A percentile compares a stretch with the other conserved stretches of the same genome.
Evolutionary conservation across 2,888 invertebrate genomes (phyloP).

Genomic region (Trachelus stipa): DNA sequence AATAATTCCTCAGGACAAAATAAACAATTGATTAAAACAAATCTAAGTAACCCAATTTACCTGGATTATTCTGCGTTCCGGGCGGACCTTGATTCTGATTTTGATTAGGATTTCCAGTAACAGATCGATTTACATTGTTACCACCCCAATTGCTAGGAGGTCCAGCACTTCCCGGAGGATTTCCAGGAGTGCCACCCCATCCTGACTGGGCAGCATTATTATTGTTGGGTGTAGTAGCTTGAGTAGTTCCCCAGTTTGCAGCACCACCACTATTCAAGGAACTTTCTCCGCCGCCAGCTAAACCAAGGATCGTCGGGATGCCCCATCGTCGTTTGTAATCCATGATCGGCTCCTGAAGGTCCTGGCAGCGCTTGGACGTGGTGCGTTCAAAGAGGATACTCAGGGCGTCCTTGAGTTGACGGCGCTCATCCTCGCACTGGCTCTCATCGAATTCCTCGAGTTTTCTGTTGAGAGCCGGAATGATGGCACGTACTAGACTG

Average conservation of each 20-base stretch:
- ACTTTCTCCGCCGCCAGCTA: slow-evolving; percentile 85
- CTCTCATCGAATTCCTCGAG: slow-evolving; percentile 37
- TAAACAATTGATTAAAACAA: slow-evolving; percentile 2
- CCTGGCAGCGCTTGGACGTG: slow-evolving; percentile 20
- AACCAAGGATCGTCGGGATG: slow-evolving; percentile 73
- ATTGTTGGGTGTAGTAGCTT: slow-evolving; percentile 73
- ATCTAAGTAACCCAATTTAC: slow-evolving; percentile 32
- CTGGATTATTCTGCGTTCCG: slow-evolving; percentile 54
- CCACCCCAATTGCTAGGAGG: slow-evolving; percentile 58
- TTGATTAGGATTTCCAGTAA: slow-evolving; percentile 53
- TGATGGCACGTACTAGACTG: slow-evolving; percentile 41
- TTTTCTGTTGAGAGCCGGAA: slow-evolving; percentile 40
- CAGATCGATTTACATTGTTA: slow-evolving; percentile 57
- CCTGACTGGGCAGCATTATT: slow-evolving; percentile 71
- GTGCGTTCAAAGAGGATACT: slow-evolving; percentile 32
- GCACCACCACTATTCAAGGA: slow-evolving; percentile 79
- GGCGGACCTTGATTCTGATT: slow-evolving; percentile 57
- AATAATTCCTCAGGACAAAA: background rate
- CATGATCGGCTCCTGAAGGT: slow-evolving; percentile 15
- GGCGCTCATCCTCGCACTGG: slow-evolving; percentile 39
- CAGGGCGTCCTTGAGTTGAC: slow-evolving; percentile 51
- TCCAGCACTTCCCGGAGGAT: slow-evolving; percentile 51
- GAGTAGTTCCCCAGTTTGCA: slow-evolving; percentile 83
- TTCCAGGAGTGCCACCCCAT: slow-evolving; percentile 68
- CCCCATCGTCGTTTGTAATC: slow-evolving; percentile 69